These are phyloP conservation scores for Tachyglossus aculeatus DNA, from an alignment of 2,797 vertebrate genomes.

Conservation along the genomic window DNA sequence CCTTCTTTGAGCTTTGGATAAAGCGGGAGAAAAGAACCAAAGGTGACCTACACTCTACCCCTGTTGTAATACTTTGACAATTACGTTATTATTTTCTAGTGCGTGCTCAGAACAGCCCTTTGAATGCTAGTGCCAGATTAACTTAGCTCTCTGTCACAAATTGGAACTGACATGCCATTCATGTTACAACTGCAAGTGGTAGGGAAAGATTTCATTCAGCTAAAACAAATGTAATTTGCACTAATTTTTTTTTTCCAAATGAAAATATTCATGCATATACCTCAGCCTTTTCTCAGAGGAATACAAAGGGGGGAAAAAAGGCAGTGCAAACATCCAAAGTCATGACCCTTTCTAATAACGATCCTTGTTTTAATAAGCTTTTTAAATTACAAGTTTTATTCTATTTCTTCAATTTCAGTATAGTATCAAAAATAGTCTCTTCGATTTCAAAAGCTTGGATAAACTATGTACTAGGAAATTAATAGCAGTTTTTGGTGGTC, in stretches of 20 bases:
- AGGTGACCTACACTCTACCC: slow-evolving; percentile 28
- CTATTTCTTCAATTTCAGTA: no score
- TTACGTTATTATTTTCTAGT: slow-evolving; percentile 27
- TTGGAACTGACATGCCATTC: slow-evolving; percentile 49
- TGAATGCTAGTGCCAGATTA: slow-evolving; percentile 50
- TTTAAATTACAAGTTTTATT: no score
- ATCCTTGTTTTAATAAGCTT: no score
- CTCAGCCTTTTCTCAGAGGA: neutral
- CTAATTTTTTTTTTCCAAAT: neutral
- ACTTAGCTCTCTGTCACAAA: slow-evolving; percentile 50
- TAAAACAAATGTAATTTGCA: slow-evolving; percentile 43
- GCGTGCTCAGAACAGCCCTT: slow-evolving; percentile 10
- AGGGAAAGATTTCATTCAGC: slow-evolving; percentile 44
- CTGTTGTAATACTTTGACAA: slow-evolving; percentile 30
- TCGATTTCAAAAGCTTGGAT: no score
- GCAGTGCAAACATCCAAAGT: no score
- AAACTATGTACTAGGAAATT: no score
- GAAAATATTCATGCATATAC: slow-evolving; percentile 6
- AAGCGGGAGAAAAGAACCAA: neutral
- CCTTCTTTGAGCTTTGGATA: no score
- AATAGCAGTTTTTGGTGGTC: no score
- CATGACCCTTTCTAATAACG: no score
- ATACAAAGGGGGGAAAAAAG: slow-evolving; percentile 20
- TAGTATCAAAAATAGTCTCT: no score
- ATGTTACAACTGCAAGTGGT: slow-evolving; percentile 10